Evolutionary conservation across 2,113 vertebrate genomes (phyloP), one percentile per base, ranked within the genome.

Genomic region (Spea bombifrons): DNA sequence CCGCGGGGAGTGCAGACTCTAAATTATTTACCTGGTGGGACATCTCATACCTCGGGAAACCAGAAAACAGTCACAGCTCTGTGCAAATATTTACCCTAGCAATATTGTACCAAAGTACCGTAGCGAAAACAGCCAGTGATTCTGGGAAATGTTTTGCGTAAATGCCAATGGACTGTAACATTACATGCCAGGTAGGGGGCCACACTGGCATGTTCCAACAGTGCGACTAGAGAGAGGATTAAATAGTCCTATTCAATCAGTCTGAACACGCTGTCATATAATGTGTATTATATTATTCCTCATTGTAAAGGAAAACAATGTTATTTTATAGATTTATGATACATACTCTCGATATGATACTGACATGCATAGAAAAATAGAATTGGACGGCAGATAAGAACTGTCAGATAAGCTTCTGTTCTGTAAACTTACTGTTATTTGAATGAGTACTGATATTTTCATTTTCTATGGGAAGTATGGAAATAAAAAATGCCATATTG

Each of bases 71-170:
- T 82, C 86, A 87, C 73, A 72, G 85, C 85, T 83, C 76, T 85
- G 84, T 85, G 82, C 86, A 92, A 93, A 93, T 93, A 92, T 93
- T 92, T 92, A 92, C 90, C 78, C 88, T 86, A 82, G 89, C 84
- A 84, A 81, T 85, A 86, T 87, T 90, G 87, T 91, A 87, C 83
- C 87, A 84, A 79, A 88, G 86, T 75, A 85, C 52, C 84, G 84
- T 84, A 87, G 87, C 86, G 85, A 88, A 90, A 89, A 89, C 86
- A 85, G 73, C 70, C 80, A 49, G 78, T 84, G 87, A 90, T 86
- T 86, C 86, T 80, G 78, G 84, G 83, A 81, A 87, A 83, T 46
- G 71, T 80, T 84, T 75, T 85, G 76, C 65, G 66, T 83, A 88
- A 90, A 90, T 83, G 83, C 78, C 67, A 77, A 84, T 73, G 84